Evolutionary conservation across 1,140 invertebrate genomes (phyloP), one percentile per base, ranked within the genome.

Genomic region (Leptonema lineaticorne): DNA sequence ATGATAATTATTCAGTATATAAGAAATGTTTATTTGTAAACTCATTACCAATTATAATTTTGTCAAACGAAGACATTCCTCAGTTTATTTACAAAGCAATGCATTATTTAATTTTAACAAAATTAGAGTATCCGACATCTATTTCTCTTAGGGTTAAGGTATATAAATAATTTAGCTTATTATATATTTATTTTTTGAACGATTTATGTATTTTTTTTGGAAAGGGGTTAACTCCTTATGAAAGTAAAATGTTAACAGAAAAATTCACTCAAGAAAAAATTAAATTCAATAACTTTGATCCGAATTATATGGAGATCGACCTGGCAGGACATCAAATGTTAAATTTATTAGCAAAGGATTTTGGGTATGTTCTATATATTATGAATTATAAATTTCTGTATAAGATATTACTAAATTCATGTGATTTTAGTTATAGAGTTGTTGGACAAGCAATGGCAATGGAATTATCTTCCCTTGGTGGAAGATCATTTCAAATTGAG

Each of bases 401-500:
- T 8, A 37, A 37, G n/a, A n/a, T n/a, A 37, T 37, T 37, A n/a
- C 33, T 37, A n/a, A 37, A 37, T 37, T 8, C 33, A n/a, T 37
- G 7, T n/a, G n/a, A n/a, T 6, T 33, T 33, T 11, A 73, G 71
- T 26, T 73, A 70, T 48, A 70, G 60, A 63, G 72, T 73, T n/a
- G 67, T 70, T 8, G 30, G 62, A 29, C 69, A 70, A 65, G 69
- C 72, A 46, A 73, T 73, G 72, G 72, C 72, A 8, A 73, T 73
- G 72, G 69, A 73, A 41, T 66, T 63, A 11, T 70, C 72, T 5
- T 66, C 65, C 0, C 63, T 73, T 1, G 72, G 72, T 22, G 72
- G 72, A 18, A 62, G 72, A 58, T 70, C 69, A 28, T 73, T 73
- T 58, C 72, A 73, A 71, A 70, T 73, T 14, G 72, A 73, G 67